Base-by-base conservation (phyloP, 2,888 invertebrate species). In the Apoda limacodes region DNA sequence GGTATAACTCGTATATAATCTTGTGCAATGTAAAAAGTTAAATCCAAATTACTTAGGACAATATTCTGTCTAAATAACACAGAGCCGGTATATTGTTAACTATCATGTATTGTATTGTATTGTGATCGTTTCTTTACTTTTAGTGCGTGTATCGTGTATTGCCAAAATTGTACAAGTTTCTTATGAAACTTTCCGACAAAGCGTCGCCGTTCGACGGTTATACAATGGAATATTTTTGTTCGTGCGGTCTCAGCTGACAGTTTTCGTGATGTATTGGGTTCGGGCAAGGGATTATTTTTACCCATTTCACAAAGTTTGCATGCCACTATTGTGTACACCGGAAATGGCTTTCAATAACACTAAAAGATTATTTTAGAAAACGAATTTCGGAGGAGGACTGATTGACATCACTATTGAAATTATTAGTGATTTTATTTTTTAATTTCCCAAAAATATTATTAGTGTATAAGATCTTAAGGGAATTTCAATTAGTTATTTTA, bases 201-300 rank as follows among this genome's bases (percentile, higher is more conserved):
- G 67, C 67, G 40, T 55, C 57, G 52, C 55, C 52, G 51, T 48
- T 52, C 57, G n/a, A n/a, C n/a, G n/a, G n/a, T n/a, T n/a, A n/a
- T n/a, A 76, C 75, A 78, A 78, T 75, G 60, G 68, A 60, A 55
- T 78, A 76, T 78, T 80, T 76, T 75, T 75, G 78, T 75, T 74
- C 68, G 60, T 80, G 78, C 67, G 78, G 78, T 76, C 61, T 62
- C 63, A 42, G 61, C 70, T 78, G 78, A 75, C 78, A 80, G 71
- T 65, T 71, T 52, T 61, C 67, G 74, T 78, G 80, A 80, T 78
- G 78, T 78, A 80, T 80, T 78, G 71, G 68, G 53, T 60, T 56
- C 47, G 59, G 63, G 60, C 55, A 58, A 66, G 63, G 72, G 76
- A 76, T 78, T 80, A 80, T 78, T 76, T 78, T 75, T 76, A 68